A percentile compares a stretch with the other conserved stretches of the same genome.
These are phyloP conservation scores for Periplaneta americana DNA, from an alignment of 1,140 invertebrate genomes.

Conservation along the genomic window DNA sequence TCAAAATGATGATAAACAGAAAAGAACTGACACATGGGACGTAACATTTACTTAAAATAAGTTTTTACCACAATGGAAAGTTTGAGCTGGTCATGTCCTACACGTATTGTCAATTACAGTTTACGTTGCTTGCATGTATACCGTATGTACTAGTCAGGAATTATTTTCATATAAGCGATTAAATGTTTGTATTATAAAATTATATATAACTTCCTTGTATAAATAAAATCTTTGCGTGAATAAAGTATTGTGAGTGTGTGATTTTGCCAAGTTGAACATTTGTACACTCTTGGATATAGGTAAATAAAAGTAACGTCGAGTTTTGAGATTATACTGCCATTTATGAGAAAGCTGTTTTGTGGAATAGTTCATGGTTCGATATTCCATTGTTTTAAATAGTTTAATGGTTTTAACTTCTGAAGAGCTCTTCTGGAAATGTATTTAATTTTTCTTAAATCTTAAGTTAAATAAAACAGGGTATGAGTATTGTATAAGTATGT, in stretches of 20 bases:
- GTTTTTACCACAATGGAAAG: no score
- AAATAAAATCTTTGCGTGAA: not conserved
- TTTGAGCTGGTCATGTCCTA: not conserved
- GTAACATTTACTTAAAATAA: no score
- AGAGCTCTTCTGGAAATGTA: not conserved
- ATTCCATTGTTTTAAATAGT: not conserved
- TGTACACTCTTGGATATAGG: not conserved
- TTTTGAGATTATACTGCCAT: not conserved
- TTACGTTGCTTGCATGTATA: not conserved
- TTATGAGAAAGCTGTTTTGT: not conserved
- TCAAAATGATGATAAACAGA: no score
- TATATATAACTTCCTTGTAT: not conserved
- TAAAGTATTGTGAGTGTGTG: not conserved
- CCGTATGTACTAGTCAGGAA: not conserved
- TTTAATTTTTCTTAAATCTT: not conserved
- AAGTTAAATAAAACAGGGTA: not conserved
- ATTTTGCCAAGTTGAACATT: not conserved
- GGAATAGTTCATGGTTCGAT: not conserved
- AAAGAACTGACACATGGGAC: no score
- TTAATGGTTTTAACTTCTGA: not conserved
- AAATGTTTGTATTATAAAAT: not conserved
- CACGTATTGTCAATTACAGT: not conserved
- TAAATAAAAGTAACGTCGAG: not conserved
- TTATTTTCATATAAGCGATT: not conserved
- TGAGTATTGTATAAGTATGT: not conserved